Evolutionary conservation across 2,888 invertebrate species (phyloP).

Genomic region (Caenorhabditis sinica): DNA sequence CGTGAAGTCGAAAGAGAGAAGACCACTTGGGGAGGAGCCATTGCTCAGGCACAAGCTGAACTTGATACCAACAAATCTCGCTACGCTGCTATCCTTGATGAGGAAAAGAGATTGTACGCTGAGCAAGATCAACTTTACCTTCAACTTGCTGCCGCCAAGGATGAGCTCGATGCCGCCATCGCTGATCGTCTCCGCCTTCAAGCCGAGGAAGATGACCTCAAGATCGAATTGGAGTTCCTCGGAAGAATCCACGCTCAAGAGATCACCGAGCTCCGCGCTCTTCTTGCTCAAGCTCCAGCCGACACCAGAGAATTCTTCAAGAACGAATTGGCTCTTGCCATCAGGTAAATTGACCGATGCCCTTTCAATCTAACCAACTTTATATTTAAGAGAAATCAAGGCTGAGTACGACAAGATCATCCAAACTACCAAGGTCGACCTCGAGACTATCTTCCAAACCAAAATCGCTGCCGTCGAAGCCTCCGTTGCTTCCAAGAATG

Average conservation of each 20-base stretch:
- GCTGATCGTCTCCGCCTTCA: slow-evolving; percentile 85
- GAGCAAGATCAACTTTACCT: slow-evolving; percentile 63
- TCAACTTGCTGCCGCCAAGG: slow-evolving; percentile 59
- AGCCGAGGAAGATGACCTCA: slow-evolving; percentile 85
- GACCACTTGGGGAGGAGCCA: slow-evolving; percentile 67
- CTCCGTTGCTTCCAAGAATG: slow-evolving; percentile 85
- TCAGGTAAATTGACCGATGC: slow-evolving; percentile 69
- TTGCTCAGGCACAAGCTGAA: slow-evolving; percentile 59
- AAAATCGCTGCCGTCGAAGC: slow-evolving; percentile 80
- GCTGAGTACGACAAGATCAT: slow-evolving; percentile 85
- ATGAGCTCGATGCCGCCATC: slow-evolving; percentile 63
- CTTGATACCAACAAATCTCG: slow-evolving; percentile 61
- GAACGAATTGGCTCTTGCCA: slow-evolving; percentile 85
- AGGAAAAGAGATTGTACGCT: slow-evolving; percentile 64
- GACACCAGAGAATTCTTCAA: slow-evolving; percentile 86
- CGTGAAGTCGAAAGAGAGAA: slow-evolving; percentile 64
- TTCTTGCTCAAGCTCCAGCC: slow-evolving; percentile 64
- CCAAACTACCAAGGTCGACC: slow-evolving; percentile 84
- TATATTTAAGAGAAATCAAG: slow-evolving; percentile 84
- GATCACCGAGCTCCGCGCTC: slow-evolving; percentile 85
- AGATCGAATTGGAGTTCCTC: slow-evolving; percentile 85
- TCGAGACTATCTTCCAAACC: slow-evolving; percentile 85
- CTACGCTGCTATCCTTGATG: slow-evolving; percentile 61
- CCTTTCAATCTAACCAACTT: neutral
- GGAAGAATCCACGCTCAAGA: slow-evolving; percentile 85